phyloP scores from a whole-genome alignment of 2,113 vertebrate genomes.

The Lepus americanus region DNA sequence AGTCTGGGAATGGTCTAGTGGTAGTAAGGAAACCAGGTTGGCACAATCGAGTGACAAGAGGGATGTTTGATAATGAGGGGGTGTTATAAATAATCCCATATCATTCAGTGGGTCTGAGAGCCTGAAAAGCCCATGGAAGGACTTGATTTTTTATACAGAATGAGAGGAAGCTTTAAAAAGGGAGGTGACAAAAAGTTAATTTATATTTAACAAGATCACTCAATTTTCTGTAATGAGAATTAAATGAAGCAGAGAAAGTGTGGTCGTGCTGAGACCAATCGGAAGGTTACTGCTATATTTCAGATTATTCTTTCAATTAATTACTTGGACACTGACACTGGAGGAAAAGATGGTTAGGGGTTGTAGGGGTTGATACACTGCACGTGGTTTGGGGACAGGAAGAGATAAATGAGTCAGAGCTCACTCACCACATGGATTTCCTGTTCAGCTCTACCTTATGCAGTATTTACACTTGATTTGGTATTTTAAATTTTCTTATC shows the following conservation, averaged over 20 bases:
- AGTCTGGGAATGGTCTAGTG: not conserved
- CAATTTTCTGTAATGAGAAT: not conserved
- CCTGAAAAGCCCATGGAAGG: not conserved
- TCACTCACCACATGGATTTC: not conserved
- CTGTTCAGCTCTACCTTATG: not conserved
- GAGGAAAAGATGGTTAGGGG: not conserved
- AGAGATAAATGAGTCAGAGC: not conserved
- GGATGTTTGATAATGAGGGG: not conserved
- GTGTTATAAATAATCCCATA: not conserved
- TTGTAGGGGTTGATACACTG: not conserved
- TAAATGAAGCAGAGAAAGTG: not conserved
- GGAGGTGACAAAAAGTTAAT: not conserved
- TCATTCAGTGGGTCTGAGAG: not conserved
- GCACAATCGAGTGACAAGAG: not conserved
- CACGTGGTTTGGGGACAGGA: not conserved
- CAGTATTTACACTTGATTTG: not conserved
- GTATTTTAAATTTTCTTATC: not conserved
- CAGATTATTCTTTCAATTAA: not conserved
- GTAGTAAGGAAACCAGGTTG: not conserved
- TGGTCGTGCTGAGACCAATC: not conserved
- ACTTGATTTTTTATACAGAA: not conserved
- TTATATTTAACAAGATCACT: not conserved
- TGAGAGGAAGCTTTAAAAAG: not conserved
- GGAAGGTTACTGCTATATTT: not conserved
- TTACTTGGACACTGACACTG: not conserved